Evolutionary conservation across 1,140 invertebrate genomes (phyloP).

Genomic region (Pogonomyrmex barbatus): DNA sequence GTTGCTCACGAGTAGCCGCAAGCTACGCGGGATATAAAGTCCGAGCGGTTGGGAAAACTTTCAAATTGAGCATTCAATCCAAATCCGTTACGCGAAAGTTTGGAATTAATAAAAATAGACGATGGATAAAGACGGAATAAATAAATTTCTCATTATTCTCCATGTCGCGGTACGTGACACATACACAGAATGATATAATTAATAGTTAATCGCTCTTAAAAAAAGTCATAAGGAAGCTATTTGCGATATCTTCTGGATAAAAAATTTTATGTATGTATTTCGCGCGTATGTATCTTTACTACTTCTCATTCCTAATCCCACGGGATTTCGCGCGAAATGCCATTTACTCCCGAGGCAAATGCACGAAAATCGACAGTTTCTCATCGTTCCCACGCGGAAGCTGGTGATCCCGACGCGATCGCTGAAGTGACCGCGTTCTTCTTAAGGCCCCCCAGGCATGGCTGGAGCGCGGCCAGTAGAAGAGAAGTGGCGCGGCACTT

Average conservation of each 20-base stretch:
- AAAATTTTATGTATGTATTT: not conserved
- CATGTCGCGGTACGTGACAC: not conserved
- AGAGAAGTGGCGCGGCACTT: conserved; percentile 34
- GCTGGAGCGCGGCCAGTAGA: conserved; percentile 52
- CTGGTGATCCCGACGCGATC: conserved; percentile 19
- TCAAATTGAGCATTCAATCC: conserved; percentile 52
- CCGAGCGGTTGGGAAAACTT: conserved; percentile 34
- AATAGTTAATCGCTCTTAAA: no score
- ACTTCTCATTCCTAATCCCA: not conserved
- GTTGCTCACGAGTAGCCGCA: conserved; percentile 58
- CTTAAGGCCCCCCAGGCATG: conserved; percentile 48
- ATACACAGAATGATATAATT: not conserved
- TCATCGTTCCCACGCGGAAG: conserved; percentile 56
- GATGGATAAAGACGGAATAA: not conserved
- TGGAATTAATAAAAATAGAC: conserved; percentile 38
- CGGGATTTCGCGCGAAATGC: not conserved
- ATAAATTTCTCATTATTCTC: conserved; percentile 32
- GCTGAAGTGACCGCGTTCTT: conserved; percentile 45
- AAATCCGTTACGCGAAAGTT: conserved; percentile 59
- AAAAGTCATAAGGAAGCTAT: not conserved
- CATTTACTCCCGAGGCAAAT: conserved; percentile 38
- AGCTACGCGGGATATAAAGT: conserved; percentile 46
- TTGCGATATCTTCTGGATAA: not conserved
- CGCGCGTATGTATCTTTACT: not conserved
- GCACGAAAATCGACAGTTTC: conserved; percentile 19